Evolutionary conservation across 2,113 vertebrate species (phyloP).

Genomic region (Acinonyx jubatus): DNA sequence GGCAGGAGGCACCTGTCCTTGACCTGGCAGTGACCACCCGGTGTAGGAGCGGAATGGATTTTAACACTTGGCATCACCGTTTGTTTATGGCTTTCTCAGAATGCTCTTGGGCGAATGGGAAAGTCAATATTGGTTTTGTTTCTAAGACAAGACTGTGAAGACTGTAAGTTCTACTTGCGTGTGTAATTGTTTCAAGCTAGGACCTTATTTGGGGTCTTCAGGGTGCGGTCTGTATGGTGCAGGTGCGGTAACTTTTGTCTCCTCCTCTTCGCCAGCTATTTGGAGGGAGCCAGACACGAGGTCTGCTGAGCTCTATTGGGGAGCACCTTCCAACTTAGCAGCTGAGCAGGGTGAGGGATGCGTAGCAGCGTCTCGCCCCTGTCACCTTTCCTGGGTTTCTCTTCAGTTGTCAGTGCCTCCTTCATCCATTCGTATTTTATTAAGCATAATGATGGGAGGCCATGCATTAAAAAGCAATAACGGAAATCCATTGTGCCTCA

Average conservation of each 20-base stretch:
- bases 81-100: neutral
- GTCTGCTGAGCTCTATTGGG: neutral
- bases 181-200: conserved; percentile 1
- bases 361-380: too few species aligned
- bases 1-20: neutral
- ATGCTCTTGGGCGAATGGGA: neutral
- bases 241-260: neutral
- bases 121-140: neutral
- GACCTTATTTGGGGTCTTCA: neutral
- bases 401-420: neutral
- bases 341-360: neutral
- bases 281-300: neutral
- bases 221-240: neutral
- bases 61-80: neutral
- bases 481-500: neutral
- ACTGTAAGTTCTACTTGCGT: neutral
- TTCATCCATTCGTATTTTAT: neutral
- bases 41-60: neutral
- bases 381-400: neutral
- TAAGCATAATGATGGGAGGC: neutral
- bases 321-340: neutral
- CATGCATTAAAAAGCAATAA: neutral
- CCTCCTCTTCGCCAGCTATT: neutral
- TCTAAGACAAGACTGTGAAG: neutral
- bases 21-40: neutral